Percentiles rank a stretch among this genome's conserved stretches.
Evolutionary conservation across 2,113 vertebrate genomes (phyloP).

Genomic region (Aix galericulata): DNA sequence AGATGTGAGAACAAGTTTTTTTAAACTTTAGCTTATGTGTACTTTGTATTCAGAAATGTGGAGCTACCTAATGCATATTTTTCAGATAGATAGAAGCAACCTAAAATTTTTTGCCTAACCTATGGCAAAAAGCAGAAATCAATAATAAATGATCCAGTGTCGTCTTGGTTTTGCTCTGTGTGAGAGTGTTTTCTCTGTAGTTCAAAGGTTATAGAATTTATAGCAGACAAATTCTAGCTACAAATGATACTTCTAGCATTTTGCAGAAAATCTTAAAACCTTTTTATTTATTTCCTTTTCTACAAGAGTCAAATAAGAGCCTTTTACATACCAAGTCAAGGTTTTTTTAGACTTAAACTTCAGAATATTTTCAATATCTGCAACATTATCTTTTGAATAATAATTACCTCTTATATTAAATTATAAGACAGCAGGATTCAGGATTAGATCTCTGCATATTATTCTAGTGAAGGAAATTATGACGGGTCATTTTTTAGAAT

Average conservation of each 20-base stretch:
- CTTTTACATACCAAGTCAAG: conserved; percentile 21
- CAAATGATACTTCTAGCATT: conserved; percentile 42
- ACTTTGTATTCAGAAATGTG: background rate
- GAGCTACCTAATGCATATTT: background rate
- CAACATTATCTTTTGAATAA: conserved; percentile 85
- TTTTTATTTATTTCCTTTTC: conserved; percentile 62
- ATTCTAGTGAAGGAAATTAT: conserved; percentile 88
- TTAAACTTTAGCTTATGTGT: background rate
- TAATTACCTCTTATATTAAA: conserved; percentile 85
- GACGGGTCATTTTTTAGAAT: conserved; percentile 96
- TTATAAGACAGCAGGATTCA: conserved; percentile 84
- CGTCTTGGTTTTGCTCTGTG: conserved; percentile 27
- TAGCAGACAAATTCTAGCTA: conserved; percentile 56
- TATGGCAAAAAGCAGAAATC: conserved; percentile 7
- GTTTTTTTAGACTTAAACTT: conserved; percentile 73
- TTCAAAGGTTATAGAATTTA: conserved; percentile 60
- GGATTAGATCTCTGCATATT: conserved; percentile 84
- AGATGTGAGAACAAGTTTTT: background rate
- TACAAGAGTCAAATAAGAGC: conserved; percentile 50
- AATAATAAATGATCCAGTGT: background rate
- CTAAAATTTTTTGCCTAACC: background rate
- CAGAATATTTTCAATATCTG: conserved; percentile 82
- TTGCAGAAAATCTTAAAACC: conserved; percentile 61
- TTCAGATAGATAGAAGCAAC: background rate
- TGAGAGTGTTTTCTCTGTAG: conserved; percentile 15